Base-by-base conservation (phyloP, 2,797 vertebrate species). In the Typhlichthys subterraneus region DNA sequence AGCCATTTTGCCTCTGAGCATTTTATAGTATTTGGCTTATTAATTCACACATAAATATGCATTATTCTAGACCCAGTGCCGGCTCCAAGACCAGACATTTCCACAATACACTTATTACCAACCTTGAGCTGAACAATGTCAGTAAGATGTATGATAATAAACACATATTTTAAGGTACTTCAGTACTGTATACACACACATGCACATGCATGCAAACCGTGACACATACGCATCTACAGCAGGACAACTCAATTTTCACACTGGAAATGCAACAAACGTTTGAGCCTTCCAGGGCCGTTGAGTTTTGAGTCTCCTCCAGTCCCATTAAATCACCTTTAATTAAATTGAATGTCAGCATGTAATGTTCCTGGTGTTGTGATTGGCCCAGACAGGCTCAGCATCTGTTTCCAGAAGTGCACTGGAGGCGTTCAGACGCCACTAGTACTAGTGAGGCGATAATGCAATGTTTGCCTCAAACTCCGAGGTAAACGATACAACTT, bases 11-110 rank as follows among this genome's bases (percentile, higher is more conserved):
- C 79, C 63, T 86, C 76, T 67, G 69, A 79, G 82, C 83, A 80
- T 90, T 91, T 88, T 88, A 85, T 83, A 80, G 72, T 71, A 75
- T 82, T 85, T 82, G 73, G 76, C 81, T 86, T 84, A 84, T 90
- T 92, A 91, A 91, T 90, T 90, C 82, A 61, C 69, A 75, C 85
- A 88, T 89, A 89, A 92, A 92, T 91, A 89, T 89, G 87, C 83
- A 82, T 85, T 82, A 85, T 85, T 87, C 72, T 61, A 83, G 86
- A 80, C 69, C 38, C 75, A 57, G 74, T 61, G 3, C 60, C 4
- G 63, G 74, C 70, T 85, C 64, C 59, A 70, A 83, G 73, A 60
- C 65, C 69, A 80, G 79, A 69, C 82, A 60, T 82, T 83, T 81
- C 76, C 63, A 82, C 84, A 82, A 82, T 79, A 76, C 80, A 83